These are phyloP conservation scores for Phyllotreta striolata DNA, from an alignment of 2,888 invertebrate species.

Conservation along the genomic window DNA sequence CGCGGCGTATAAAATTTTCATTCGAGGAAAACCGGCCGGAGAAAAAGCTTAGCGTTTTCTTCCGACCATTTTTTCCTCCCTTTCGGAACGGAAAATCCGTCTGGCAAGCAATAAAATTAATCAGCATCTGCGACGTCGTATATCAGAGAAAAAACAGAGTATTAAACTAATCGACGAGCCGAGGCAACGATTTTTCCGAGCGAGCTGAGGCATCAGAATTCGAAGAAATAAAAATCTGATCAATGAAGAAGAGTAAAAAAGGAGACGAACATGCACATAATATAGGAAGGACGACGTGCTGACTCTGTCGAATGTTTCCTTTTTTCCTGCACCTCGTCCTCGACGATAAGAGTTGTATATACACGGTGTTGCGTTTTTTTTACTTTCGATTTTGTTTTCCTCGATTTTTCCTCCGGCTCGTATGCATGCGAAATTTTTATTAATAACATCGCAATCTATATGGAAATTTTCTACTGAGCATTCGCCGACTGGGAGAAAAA, in stretches of 20 bases:
- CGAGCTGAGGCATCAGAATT: slow-evolving; percentile 22
- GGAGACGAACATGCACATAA: slow-evolving; percentile 38
- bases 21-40: too few relatives aligned
- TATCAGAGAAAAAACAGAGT: slow-evolving; percentile 8
- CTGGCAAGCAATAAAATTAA: slow-evolving; percentile 18
- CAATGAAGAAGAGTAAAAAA: slow-evolving; percentile 28
- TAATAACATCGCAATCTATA: not conserved
- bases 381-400: slow-evolving; percentile 18
- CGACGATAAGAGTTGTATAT: slow-evolving; percentile 38
- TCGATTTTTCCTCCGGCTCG: too few relatives aligned
- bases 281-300: slow-evolving; percentile 39
- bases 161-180: slow-evolving; percentile 12
- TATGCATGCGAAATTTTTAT: not conserved
- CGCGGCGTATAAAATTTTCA: too few relatives aligned
- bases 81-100: not conserved
- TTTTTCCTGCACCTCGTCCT: slow-evolving; percentile 34
- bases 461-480: too few relatives aligned
- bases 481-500: too few relatives aligned
- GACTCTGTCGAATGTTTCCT: slow-evolving; percentile 41
- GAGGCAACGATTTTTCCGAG: slow-evolving; percentile 6
- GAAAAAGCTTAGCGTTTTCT: too few relatives aligned
- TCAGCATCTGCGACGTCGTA: slow-evolving; percentile 13
- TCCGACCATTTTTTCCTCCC: too few relatives aligned
- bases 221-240: slow-evolving; percentile 31
- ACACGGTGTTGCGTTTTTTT: slow-evolving; percentile 38